Evolutionary conservation across 2,888 invertebrate species (phyloP), one percentile per base, ranked within the genome.

Genomic region (Volucella bombylans): DNA sequence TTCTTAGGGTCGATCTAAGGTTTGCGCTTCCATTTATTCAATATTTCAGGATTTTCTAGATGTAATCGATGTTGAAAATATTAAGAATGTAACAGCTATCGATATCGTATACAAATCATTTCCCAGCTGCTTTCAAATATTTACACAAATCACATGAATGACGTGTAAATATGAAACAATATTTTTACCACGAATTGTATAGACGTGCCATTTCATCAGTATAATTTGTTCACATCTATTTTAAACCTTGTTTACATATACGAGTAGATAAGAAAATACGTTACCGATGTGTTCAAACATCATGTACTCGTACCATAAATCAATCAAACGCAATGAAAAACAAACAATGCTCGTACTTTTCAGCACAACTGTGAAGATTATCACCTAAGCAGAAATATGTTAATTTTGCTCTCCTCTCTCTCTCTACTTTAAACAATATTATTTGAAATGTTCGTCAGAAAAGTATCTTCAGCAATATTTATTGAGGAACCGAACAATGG

Each of bases 311-410:
- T n/a, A 18, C 1, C 18, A 18, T 18, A 18, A 18, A 18, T 18
- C 18, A 18, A 18, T 18, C 18, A 18, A 18, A 18, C 18, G 18
- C 1, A 18, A 2, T 23, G 18, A 23, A 23, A 23, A 23, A 23
- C 18, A 23, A 23, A 23, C 18, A 23, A 23, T 23, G 2, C 18
- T 23, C 3, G 39, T n/a, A 69, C 68, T 57, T 69, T 69, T 18
- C 10, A 2, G 9, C 55, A 55, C 47, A 39, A 59, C 74, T 74
- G 74, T 74, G 15, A 15, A 50, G n/a, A 50, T 49, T 18, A 54
- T 45, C 23, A 23, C 31, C 45, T 61, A n/a, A 61, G 23, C 45
- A 14, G 14, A 31, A 12, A 1, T n/a, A n/a, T 3, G 4, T 52
- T 12, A 6, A 9, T 69, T n/a, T 50, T 8, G 18, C 11, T 59